Base-by-base conservation (phyloP, 2,113 vertebrate genomes). In the Vimba vimba region DNA sequence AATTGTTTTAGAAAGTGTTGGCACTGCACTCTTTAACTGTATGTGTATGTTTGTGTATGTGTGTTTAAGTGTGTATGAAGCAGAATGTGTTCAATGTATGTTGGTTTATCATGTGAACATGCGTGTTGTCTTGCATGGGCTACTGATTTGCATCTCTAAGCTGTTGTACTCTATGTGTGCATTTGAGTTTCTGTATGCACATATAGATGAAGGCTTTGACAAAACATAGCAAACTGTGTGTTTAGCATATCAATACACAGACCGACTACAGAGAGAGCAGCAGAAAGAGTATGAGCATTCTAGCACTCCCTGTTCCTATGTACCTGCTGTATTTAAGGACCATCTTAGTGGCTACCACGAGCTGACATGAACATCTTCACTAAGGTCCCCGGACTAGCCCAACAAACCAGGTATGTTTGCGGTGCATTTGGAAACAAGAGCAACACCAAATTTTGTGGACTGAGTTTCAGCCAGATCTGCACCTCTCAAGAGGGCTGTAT, bases 361-460 rank as follows among this genome's bases (percentile, higher is more conserved):
- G 94, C 94, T 93, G 93, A 94, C 92, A 94, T 95, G 93, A 94
- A 94, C 92, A 95, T 96, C 93, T 95, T 94, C 88, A 93, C 94
- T 92, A 94, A 95, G 83, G 90, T 94, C 91, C 89, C 93, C 85
- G 93, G 92, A 94, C 91, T 94, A 91, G 91, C 89, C 90, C 94
- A 95, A 94, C 92, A 94, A 95, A 93, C 93, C 93, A 95, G 93
- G 94, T 95, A 94, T 82, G 93, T 94, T 66, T 69, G 78, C 83
- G 86, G 84, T 73, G 76, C 21, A 50, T 85, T 85, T 57, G 62
- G 55, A 62, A 83, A 15, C 55, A 43, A 21, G 19, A 23, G 19
- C 55, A 57, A 36, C n/a, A 74, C 68, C 45, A 85, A 23, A 25
- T 13, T 6, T 69, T 36, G 33, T 19, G 33, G 39, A 64, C 64